These are phyloP conservation scores for Linepithema humile DNA, from an alignment of 1,140 invertebrate species.

Conservation along the genomic window DNA sequence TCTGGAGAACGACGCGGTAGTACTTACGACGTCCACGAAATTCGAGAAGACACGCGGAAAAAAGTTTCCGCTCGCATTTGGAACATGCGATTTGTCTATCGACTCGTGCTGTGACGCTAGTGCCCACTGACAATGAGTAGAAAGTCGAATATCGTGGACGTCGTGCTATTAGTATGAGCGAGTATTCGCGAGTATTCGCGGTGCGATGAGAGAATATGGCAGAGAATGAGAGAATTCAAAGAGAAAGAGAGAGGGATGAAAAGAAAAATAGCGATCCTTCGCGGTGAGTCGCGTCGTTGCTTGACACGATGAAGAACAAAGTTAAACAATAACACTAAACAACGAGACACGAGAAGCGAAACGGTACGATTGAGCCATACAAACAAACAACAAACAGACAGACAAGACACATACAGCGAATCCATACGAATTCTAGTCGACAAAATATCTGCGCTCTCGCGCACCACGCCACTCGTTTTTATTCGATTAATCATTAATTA, in stretches of 20 bases:
- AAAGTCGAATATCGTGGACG: neutral
- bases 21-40: conserved; percentile 4
- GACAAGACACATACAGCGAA: conserved; percentile 51
- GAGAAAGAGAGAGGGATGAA: conserved; percentile 23
- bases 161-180: conserved; percentile 26
- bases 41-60: neutral
- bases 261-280: conserved; percentile 19
- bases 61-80: neutral
- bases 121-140: neutral
- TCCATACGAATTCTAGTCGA: conserved; percentile 84
- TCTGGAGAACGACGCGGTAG: neutral
- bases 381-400: conserved; percentile 16
- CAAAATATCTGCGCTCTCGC: conserved; percentile 80
- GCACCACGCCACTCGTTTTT: conserved; percentile 69
- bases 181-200: conserved; percentile 23
- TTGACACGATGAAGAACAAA: conserved; percentile 47
- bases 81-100: conserved; percentile 2
- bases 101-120: neutral
- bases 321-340: conserved; percentile 46
- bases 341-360: conserved; percentile 18
- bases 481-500: conserved; percentile 74
- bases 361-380: conserved; percentile 80
- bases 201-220: conserved; percentile 19
- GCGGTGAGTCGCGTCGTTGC: conserved; percentile 54
- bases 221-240: conserved; percentile 52